A percentile compares a stretch with the other conserved stretches of the same genome.
Conservation (phyloP, 2,113 vertebrate species). For the Malurus melanocephalus region DNA sequence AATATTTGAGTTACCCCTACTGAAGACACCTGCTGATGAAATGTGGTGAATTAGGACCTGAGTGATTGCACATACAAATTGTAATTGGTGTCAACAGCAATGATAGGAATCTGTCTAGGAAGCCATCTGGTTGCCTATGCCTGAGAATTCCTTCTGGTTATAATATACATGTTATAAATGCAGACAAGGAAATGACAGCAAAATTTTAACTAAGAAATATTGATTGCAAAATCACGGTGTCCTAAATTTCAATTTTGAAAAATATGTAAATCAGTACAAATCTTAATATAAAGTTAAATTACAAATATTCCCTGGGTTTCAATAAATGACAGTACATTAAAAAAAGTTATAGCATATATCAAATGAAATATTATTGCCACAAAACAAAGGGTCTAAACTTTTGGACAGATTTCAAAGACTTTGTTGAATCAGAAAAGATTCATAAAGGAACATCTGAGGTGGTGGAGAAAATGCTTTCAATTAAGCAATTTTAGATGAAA, state of each 20-base stretch:
- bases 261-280: background rate
- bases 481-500: slow-evolving; percentile 2
- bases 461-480: background rate
- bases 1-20: background rate
- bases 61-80: background rate
- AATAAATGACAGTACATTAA: background rate
- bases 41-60: background rate
- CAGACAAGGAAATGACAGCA: background rate
- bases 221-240: background rate
- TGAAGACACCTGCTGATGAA: background rate
- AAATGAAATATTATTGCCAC: background rate
- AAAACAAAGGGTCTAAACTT: background rate
- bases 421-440: background rate
- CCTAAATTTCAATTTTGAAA: background rate
- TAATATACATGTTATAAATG: background rate
- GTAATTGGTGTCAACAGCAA: background rate
- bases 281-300: background rate
- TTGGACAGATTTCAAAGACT: background rate
- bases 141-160: background rate
- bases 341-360: background rate
- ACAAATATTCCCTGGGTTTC: background rate
- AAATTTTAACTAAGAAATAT: background rate
- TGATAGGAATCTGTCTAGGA: background rate
- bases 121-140: background rate
- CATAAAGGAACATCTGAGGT: background rate